Conservation (phyloP, 2,113 vertebrate genomes). For the Talpa occidentalis region DNA sequence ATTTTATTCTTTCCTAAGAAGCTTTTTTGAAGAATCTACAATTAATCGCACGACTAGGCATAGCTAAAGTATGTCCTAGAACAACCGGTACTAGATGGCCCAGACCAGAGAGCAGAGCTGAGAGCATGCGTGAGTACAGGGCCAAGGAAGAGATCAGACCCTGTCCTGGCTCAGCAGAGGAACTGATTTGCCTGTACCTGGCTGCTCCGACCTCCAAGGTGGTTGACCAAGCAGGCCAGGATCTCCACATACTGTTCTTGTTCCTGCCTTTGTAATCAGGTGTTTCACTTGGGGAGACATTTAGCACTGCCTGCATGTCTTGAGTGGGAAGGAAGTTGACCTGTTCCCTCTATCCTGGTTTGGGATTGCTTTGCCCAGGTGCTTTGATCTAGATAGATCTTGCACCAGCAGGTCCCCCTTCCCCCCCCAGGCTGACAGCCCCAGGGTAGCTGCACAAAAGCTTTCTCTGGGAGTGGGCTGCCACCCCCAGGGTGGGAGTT, state of each 20-base stretch:
- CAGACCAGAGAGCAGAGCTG: neutral
- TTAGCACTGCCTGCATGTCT: neutral
- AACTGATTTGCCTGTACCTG: neutral
- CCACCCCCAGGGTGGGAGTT: neutral
- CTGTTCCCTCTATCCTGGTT: neutral
- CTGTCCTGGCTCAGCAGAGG: neutral
- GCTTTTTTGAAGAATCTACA: neutral
- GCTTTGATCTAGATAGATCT: neutral
- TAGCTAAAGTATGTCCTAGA: neutral
- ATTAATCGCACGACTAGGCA: neutral
- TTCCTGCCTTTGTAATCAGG: neutral
- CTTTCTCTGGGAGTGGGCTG: neutral
- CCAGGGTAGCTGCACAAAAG: neutral
- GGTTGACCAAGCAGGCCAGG: neutral
- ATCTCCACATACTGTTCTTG: fast-evolving
- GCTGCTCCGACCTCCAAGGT: neutral
- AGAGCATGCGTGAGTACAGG: fast-evolving
- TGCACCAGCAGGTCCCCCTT: neutral
- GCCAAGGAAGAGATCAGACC: neutral
- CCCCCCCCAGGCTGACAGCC: neutral
- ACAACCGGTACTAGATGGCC: no score
- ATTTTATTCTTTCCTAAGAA: neutral
- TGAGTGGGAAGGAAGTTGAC: neutral
- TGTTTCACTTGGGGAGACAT: neutral
- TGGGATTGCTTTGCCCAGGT: neutral